A percentile compares a stretch with the other conserved stretches of the same genome.
Conservation (phyloP, 2,888 invertebrate genomes). For the Plutella xylostella region DNA sequence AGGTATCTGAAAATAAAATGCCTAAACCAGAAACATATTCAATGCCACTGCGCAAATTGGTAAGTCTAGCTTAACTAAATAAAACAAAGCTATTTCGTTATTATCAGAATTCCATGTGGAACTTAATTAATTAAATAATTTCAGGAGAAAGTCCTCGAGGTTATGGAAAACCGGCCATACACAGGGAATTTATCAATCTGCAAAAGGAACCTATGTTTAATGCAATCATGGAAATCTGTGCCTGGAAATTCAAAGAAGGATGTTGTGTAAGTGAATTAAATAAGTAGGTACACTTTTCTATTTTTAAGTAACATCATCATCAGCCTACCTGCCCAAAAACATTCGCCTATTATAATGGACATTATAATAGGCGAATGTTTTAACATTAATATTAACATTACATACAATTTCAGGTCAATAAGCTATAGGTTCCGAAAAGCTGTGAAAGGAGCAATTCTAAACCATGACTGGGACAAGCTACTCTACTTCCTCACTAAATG, state of each 20-base stretch:
- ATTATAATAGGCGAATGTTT: too few relatives aligned
- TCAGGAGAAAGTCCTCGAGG: neutral
- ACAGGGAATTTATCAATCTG: neutral
- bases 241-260: neutral
- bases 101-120: too few relatives aligned
- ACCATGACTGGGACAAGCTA: slow-evolving; percentile 51
- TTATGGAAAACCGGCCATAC: neutral
- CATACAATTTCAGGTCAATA: slow-evolving; percentile 3
- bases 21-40: neutral
- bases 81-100: neutral
- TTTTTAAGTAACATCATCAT: too few relatives aligned
- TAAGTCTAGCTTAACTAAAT: neutral
- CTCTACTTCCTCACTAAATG: slow-evolving; percentile 29
- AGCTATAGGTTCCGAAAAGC: neutral
- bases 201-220: slow-evolving; percentile 20
- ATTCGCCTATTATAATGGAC: too few relatives aligned
- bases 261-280: neutral
- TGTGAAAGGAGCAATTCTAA: slow-evolving; percentile 32
- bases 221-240: neutral
- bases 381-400: too few relatives aligned
- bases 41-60: neutral
- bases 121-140: too few relatives aligned
- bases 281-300: too few relatives aligned
- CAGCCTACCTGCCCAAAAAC: too few relatives aligned
- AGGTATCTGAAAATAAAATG: too few relatives aligned